phyloP scores from a whole-genome alignment of 2,888 invertebrate species.

The Margaritifera margaritifera region DNA sequence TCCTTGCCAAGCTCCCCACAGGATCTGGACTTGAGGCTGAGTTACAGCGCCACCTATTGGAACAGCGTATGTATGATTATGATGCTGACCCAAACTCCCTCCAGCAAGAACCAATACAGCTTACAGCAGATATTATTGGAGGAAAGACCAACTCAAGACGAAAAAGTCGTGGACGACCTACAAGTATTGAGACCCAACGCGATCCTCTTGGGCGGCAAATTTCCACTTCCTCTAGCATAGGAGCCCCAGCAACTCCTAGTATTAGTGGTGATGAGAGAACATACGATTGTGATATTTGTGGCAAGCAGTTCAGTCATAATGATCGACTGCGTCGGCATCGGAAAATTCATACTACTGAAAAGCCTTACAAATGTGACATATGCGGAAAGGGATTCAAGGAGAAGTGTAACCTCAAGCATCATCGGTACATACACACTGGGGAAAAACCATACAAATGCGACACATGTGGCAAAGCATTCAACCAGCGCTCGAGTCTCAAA shows the following conservation, averaged over 20 bases:
- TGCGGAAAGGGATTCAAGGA: constrained; percentile 42
- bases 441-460: constrained; percentile 43
- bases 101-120: constrained; percentile 38
- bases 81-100: constrained; percentile 30
- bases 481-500: constrained; percentile 40
- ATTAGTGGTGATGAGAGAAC: constrained; percentile 37
- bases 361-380: constrained; percentile 42
- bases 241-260: constrained; percentile 15
- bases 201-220: constrained; percentile 36
- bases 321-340: constrained; percentile 37
- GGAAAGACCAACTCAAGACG: constrained; percentile 22
- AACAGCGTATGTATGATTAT: constrained; percentile 26
- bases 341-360: constrained; percentile 40
- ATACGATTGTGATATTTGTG: constrained; percentile 39
- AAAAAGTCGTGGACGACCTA: constrained; percentile 40
- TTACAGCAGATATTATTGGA: constrained; percentile 34
- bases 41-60: constrained; percentile 27
- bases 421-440: constrained; percentile 39
- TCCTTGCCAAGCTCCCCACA: constrained; percentile 30
- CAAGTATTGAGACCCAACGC: constrained; percentile 36
- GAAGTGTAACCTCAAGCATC: constrained; percentile 41
- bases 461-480: constrained; percentile 40
- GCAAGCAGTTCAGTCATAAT: constrained; percentile 41
- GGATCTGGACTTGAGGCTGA: constrained; percentile 30
- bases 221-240: constrained; percentile 34